Conservation (phyloP, 2,797 vertebrate species). For the Catharus ustulatus region DNA sequence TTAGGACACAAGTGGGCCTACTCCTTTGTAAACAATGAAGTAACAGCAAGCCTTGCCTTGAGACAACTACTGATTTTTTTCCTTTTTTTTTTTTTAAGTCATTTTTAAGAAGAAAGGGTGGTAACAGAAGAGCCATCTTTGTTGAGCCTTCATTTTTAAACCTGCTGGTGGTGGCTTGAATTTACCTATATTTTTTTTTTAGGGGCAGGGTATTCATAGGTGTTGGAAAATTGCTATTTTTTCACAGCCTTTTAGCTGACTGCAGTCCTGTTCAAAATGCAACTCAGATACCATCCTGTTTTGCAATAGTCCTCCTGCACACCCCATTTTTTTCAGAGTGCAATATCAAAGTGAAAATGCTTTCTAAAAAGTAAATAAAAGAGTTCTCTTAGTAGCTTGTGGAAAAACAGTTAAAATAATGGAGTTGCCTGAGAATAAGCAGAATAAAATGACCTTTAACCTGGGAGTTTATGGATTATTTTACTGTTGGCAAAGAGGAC, state of each 20-base stretch:
- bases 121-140: neutral
- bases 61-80: neutral
- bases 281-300: neutral
- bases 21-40: neutral
- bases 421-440: neutral
- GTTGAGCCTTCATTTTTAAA: neutral
- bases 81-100: fast-evolving
- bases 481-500: neutral
- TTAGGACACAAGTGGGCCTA: neutral
- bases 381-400: neutral
- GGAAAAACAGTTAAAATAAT: neutral
- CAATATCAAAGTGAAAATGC: neutral
- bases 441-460: neutral
- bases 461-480: neutral
- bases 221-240: neutral
- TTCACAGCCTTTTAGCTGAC: neutral
- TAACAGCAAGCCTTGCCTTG: neutral
- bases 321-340: neutral
- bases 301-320: neutral
- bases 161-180: neutral
- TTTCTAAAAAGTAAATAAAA: neutral
- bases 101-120: neutral
- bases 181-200: neutral
- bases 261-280: neutral
- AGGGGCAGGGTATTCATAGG: neutral